These are phyloP conservation scores for Coreius guichenoti DNA, from an alignment of 2,797 vertebrate species.

Conservation along the genomic window DNA sequence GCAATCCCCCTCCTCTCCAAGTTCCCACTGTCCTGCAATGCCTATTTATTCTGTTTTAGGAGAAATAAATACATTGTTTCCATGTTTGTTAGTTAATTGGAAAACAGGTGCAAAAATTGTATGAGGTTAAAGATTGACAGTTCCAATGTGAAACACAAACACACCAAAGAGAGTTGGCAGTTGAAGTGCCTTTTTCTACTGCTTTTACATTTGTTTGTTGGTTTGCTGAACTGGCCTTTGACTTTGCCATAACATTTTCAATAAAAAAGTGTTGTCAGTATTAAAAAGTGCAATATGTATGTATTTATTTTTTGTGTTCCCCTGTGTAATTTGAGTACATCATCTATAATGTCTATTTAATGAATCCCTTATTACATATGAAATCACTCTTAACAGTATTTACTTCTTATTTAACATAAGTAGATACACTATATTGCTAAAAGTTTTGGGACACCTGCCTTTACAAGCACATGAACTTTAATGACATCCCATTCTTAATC, in stretches of 20 bases:
- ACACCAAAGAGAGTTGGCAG: slow-evolving; percentile 43
- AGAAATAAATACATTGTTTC: slow-evolving; percentile 7
- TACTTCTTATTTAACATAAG: not conserved
- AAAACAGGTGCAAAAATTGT: slow-evolving; percentile 43
- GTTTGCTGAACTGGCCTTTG: slow-evolving; percentile 40
- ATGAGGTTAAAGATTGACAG: slow-evolving; percentile 19
- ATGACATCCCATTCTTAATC: too few relatives aligned
- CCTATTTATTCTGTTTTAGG: slow-evolving; percentile 24
- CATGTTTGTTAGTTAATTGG: slow-evolving; percentile 21
- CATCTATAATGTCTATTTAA: not conserved
- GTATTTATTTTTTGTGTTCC: not conserved
- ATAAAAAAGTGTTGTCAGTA: slow-evolving; percentile 64
- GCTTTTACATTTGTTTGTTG: slow-evolving; percentile 49
- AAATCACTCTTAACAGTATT: not conserved
- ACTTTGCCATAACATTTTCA: slow-evolving; percentile 54
- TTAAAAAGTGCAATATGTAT: slow-evolving; percentile 14
- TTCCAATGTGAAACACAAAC: slow-evolving; percentile 39
- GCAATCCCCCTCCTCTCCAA: not conserved
- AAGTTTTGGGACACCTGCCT: too few relatives aligned
- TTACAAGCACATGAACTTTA: too few relatives aligned
- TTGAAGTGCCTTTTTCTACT: slow-evolving; percentile 45
- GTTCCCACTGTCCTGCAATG: slow-evolving; percentile 8
- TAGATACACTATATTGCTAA: too few relatives aligned
- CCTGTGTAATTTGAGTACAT: not conserved
- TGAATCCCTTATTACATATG: not conserved